Evolutionary conservation across 2,797 vertebrate species (phyloP).

Genomic region (Varecia variegata): DNA sequence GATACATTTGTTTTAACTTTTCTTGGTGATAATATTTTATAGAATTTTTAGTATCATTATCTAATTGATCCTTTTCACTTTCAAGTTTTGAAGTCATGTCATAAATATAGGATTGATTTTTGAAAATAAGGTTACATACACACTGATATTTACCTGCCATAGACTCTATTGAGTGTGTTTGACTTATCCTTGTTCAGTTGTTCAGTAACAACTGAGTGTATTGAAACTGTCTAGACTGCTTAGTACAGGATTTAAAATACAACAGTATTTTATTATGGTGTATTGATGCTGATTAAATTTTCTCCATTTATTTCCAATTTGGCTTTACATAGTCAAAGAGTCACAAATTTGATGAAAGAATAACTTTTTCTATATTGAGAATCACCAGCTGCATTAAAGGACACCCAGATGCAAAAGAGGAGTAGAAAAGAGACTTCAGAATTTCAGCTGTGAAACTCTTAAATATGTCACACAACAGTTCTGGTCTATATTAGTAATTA

Average conservation of each 20-base stretch:
- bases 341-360: not conserved
- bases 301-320: not conserved
- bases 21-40: not conserved
- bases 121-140: not conserved
- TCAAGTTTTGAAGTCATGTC: not conserved
- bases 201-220: not conserved
- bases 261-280: not conserved
- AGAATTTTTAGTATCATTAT: not conserved
- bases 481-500: not conserved
- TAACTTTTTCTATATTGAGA: not conserved
- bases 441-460: not conserved
- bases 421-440: not conserved
- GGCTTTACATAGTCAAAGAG: not conserved
- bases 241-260: not conserved
- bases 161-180: not conserved
- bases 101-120: not conserved
- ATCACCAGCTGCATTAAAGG: not conserved
- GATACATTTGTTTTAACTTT: slow-evolving; percentile 13
- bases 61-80: not conserved
- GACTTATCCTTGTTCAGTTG: not conserved
- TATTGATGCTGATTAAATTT: not conserved
- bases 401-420: not conserved
- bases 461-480: not conserved
- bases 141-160: not conserved
- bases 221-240: not conserved